Base-by-base conservation (phyloP, 1,140 invertebrate genomes). In the Charaxes varanes region DNA sequence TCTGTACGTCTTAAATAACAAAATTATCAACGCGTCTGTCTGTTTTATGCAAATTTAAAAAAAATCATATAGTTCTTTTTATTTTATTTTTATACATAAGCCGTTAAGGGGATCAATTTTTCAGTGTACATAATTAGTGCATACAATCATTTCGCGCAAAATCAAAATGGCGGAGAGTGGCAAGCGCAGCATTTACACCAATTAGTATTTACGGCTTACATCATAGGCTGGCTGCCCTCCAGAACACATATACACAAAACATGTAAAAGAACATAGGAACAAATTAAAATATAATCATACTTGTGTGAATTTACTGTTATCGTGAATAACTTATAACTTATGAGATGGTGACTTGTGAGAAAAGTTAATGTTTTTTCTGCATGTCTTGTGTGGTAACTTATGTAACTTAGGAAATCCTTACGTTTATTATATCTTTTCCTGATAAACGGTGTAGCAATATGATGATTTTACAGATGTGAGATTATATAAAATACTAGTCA, bases 221-320 rank as follows among this genome's bases (percentile, higher is more conserved):
- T 61, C 55, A 65, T 57, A 80, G 76, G 69, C 76, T 78, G 76
- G 72, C 72, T 76, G 71, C 69, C 55, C 70, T 68, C 74, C 27
- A 24, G 8, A 28, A 45, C 19, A 47, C 13, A 47, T 41, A 41
- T 35, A 47, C 37, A 47, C 37, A 47, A 47, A 43, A 41, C 44
- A 47, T 47, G 44, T 40, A 47, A 47, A 41, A 47, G 44, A 47
- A 47, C 34, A 45, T 34, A 47, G 8, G 24, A 37, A 43, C 17
- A 50, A 42, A 43, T 41, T 41, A 45, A 36, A 36, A 44, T 31
- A 17, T 23, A 45, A n/a, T n/a, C n/a, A n/a, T n/a, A n/a, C n/a
- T n/a, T n/a, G n/a, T n/a, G n/a, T n/a, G n/a, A n/a, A n/a, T n/a
- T n/a, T n/a, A n/a, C n/a, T n/a, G n/a, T n/a, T n/a, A n/a, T n/a